Percentiles rank a stretch among this genome's conserved stretches.
Evolutionary conservation across 1,140 invertebrate genomes (phyloP).

Genomic region (Bombyx mandarina): DNA sequence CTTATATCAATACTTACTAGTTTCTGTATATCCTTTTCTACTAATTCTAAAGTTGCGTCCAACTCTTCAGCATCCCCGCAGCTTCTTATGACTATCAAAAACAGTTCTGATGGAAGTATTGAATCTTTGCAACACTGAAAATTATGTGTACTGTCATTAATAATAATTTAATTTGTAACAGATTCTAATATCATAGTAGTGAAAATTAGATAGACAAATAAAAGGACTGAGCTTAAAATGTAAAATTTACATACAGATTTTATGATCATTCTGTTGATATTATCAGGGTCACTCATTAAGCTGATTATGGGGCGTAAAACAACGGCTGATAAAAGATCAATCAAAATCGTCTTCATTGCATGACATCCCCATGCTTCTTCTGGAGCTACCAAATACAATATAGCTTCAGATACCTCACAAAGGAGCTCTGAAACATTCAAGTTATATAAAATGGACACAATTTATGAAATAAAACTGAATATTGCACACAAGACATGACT

Average conservation of each 20-base stretch:
- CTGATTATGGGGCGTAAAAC: constrained; percentile 83
- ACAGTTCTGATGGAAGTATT: constrained; percentile 84
- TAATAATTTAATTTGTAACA: too few species aligned
- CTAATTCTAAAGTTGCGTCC: constrained; percentile 82
- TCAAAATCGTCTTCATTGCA: constrained; percentile 81
- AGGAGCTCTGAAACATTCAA: constrained; percentile 80
- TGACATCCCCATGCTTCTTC: constrained; percentile 89
- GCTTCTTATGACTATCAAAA: constrained; percentile 84
- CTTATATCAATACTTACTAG: constrained; percentile 64
- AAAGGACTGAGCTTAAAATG: neutral
- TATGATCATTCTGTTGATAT: constrained; percentile 92
- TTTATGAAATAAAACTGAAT: too few species aligned
- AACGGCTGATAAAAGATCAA: constrained; percentile 84
- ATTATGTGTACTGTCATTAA: constrained; percentile 6
- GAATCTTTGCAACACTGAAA: constrained; percentile 81
- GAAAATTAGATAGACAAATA: neutral
- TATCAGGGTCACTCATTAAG: constrained; percentile 92
- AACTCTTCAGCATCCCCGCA: constrained; percentile 86
- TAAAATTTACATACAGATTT: constrained; percentile 82
- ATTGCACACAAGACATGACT: too few species aligned
- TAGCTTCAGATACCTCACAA: constrained; percentile 85
- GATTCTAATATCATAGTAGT: neutral
- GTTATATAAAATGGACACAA: too few species aligned
- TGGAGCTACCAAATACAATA: constrained; percentile 88
- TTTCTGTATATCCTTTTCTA: constrained; percentile 85